phyloP scores from a whole-genome alignment of 2,797 vertebrate genomes.

The Sebastes elongatus region DNA sequence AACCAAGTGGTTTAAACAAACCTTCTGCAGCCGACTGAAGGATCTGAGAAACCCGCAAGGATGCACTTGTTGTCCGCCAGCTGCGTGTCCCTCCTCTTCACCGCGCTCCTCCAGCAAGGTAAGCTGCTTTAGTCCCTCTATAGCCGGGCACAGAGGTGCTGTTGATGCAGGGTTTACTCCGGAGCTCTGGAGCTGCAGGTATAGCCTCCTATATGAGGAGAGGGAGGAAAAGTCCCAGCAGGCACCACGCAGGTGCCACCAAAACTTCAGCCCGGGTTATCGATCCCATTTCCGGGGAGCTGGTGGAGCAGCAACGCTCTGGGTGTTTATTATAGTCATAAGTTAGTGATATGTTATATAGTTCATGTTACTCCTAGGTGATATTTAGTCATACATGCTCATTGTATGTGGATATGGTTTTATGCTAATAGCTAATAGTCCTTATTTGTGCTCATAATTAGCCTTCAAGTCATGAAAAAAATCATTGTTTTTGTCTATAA shows the following conservation, averaged over 20 bases:
- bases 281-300: neutral
- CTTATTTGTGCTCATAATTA: neutral
- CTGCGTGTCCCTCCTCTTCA: slow-evolving; percentile 53
- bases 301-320: neutral
- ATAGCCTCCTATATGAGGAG: neutral
- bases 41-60: slow-evolving; percentile 63
- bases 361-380: neutral
- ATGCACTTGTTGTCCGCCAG: slow-evolving; percentile 80
- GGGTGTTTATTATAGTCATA: neutral
- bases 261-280: slow-evolving; percentile 46
- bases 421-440: neutral
- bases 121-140: slow-evolving; percentile 43
- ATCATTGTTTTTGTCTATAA: neutral
- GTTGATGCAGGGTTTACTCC: neutral
- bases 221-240: slow-evolving; percentile 4
- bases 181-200: slow-evolving; percentile 19
- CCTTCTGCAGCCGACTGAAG: slow-evolving; percentile 22
- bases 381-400: neutral
- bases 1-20: slow-evolving; percentile 29
- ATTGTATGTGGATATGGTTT: neutral
- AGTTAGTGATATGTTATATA: slow-evolving; percentile 6
- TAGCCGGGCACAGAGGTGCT: neutral
- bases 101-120: slow-evolving; percentile 69
- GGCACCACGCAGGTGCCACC: slow-evolving; percentile 41
- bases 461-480: neutral